Conservation (phyloP, 2,888 invertebrate genomes). For the Cephus rjabovi region DNA sequence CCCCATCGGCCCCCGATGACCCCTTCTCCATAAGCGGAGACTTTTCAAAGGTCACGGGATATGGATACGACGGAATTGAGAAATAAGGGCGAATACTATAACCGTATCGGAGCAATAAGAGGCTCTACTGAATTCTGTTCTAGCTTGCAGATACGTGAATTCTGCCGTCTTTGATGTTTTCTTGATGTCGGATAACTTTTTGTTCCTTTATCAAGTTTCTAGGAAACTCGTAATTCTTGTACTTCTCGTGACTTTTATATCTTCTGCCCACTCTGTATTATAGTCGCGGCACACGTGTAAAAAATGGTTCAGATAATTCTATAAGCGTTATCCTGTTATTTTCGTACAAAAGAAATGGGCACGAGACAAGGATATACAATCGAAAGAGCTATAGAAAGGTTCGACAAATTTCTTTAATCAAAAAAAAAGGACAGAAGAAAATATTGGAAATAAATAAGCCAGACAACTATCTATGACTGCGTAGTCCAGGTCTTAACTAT, state of each 20-base stretch:
- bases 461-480: background rate
- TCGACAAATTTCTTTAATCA: background rate
- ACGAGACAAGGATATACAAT: background rate
- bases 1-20: background rate
- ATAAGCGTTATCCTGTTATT: background rate
- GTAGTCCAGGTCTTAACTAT: conserved; percentile 13
- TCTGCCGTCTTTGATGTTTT: background rate
- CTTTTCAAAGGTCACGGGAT: background rate
- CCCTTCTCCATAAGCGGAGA: background rate
- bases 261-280: background rate
- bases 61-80: background rate
- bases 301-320: background rate
- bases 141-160: background rate
- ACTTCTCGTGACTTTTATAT: background rate
- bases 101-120: background rate
- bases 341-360: background rate
- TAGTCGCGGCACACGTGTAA: background rate
- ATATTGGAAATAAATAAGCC: background rate
- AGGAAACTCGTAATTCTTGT: background rate
- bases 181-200: background rate
- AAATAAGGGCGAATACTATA: background rate
- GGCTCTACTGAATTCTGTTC: background rate
- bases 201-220: background rate
- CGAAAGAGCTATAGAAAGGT: background rate
- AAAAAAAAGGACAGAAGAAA: background rate